Base-by-base conservation (phyloP, 2,113 vertebrate species). In the Conger conger region DNA sequence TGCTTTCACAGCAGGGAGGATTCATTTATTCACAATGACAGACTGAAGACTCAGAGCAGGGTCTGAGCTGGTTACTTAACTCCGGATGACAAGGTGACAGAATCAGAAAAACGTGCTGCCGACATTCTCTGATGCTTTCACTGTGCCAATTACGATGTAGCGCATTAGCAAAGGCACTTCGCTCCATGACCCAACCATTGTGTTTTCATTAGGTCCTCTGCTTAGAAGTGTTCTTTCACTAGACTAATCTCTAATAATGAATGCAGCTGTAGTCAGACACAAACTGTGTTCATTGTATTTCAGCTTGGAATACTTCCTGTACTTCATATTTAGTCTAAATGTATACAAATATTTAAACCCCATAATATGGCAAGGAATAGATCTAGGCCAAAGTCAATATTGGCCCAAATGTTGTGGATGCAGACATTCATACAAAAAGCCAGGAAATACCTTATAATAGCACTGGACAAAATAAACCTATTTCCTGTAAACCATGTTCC, bases 11-110 rank as follows among this genome's bases (percentile, higher is more conserved):
- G 68, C 68, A 33, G 68, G 68, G 68, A 33, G 27, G 27, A 73
- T 33, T 73, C 68, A 73, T 73, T 73, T 73, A 73, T 73, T 73
- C 68, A n/a, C 68, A 73, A n/a, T 73, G 68, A n/a, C 68, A n/a
- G 27, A 4, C 68, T 27, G 27, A n/a, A 73, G n/a, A 73, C 68
- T 73, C 27, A 33, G n/a, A 73, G 68, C 68, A 33, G 27, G 30
- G 68, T 33, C 68, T 73, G 5, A 4, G 5, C 6, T 33, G 68
- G n/a, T 33, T n/a, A 9, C 68, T 73, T 73, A 33, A 73, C n/a
- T 68, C 60, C 33, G 68, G 68, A 73, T 27, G 27, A 27, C 1
- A 33, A 73, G n/a, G 68, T 11, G n/a, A 73, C n/a, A 13, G 68
- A 73, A 33, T 73, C 68, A 73, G n/a, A 33, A 73, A 27, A 33